Evolutionary conservation across 2,797 vertebrate genomes (phyloP).

Genomic region (Hyperoplus lanceolatus): DNA sequence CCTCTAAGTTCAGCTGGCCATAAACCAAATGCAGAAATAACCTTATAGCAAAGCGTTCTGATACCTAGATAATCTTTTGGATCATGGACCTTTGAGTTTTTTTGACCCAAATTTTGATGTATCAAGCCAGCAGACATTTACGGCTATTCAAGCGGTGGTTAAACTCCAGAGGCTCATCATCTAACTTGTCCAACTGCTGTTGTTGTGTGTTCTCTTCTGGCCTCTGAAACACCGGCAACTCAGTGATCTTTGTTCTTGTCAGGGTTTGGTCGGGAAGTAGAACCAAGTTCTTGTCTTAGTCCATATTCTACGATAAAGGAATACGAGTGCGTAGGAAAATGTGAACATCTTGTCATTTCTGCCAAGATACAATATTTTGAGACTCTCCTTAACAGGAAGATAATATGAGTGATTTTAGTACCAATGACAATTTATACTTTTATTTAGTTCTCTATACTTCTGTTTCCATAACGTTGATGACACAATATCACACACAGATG

Average conservation of each 20-base stretch:
- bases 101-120: neutral
- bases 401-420: neutral
- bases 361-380: neutral
- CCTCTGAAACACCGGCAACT: neutral
- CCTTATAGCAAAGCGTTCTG: neutral
- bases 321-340: neutral
- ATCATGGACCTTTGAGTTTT: neutral
- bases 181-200: neutral
- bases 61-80: neutral
- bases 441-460: neutral
- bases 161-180: neutral
- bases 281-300: neutral
- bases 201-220: neutral
- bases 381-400: neutral
- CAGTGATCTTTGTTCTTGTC: neutral
- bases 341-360: neutral
- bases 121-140: neutral
- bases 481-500: conserved; percentile 5
- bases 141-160: neutral
- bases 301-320: neutral
- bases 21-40: neutral
- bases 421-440: neutral
- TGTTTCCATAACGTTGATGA: neutral
- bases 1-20: neutral
- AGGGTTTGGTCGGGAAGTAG: neutral